Conservation (phyloP, 1,140 invertebrate genomes). For the Ips nitidus region DNA sequence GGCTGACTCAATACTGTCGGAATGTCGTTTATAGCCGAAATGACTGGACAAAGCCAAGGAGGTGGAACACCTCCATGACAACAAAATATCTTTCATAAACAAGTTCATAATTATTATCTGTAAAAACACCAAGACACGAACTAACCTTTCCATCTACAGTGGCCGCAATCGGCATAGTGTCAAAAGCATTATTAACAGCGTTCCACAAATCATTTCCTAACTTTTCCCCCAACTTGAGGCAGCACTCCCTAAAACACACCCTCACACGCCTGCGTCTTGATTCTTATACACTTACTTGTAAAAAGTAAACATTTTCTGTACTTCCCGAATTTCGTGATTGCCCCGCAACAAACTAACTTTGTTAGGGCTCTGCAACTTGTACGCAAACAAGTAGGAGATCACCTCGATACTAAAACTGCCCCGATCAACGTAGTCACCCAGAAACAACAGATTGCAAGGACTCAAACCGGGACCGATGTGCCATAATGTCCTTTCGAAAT, state of each 20-base stretch:
- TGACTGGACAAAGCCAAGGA: constrained; percentile 60
- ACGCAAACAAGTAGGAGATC: constrained; percentile 65
- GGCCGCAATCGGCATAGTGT: constrained; percentile 70
- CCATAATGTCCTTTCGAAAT: constrained; percentile 55
- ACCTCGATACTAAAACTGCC: constrained; percentile 64
- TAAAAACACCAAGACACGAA: background rate
- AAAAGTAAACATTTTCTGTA: constrained; percentile 74
- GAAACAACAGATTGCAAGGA: constrained; percentile 63
- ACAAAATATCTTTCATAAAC: constrained; percentile 63
- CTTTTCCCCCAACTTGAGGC: constrained; percentile 66
- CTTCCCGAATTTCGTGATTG: constrained; percentile 65
- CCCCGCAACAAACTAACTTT: constrained; percentile 65
- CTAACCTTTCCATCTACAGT: constrained; percentile 67
- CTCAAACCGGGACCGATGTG: constrained; percentile 49
- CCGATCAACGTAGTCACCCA: constrained; percentile 71
- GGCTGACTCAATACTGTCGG: constrained; percentile 66
- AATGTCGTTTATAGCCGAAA: constrained; percentile 61
- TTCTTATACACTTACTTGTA: constrained; percentile 54
- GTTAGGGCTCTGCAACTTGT: constrained; percentile 63
- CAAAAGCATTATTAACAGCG: constrained; percentile 69
- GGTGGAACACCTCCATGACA: constrained; percentile 75
- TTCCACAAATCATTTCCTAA: constrained; percentile 66
- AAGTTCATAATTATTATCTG: constrained; percentile 5
- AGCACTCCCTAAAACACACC: constrained; percentile 58
- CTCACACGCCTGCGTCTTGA: background rate